Percentiles rank a stretch among this genome's conserved stretches.
phyloP scores from a whole-genome alignment of 2,113 vertebrate genomes.

The Datnioides undecimradiatus region DNA sequence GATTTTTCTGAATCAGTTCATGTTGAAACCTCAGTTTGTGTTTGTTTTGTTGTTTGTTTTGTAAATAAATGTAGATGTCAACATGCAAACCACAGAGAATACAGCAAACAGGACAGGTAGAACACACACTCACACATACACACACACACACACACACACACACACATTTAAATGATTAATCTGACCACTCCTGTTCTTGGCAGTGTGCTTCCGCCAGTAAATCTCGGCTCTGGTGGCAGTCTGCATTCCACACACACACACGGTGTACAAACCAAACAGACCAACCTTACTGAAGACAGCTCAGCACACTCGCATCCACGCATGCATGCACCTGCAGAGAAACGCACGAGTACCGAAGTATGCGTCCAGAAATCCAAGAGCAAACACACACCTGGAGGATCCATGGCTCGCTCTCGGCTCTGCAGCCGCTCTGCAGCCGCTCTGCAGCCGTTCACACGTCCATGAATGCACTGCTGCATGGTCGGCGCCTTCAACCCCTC shows the following conservation, averaged over 20 bases:
- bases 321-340: constrained; percentile 65
- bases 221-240: constrained; percentile 63
- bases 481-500: no score
- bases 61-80: no score
- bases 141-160: constrained; percentile 8
- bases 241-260: constrained; percentile 55
- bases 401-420: background rate
- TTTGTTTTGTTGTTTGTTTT: no score
- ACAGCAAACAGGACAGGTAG: no score
- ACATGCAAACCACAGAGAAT: no score
- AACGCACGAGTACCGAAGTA: constrained; percentile 39
- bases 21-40: no score
- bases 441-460: background rate
- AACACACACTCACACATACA: constrained; percentile 14
- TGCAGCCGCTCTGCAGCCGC: background rate
- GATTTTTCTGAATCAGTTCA: no score
- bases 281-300: constrained; percentile 19
- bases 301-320: constrained; percentile 21
- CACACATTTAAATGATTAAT: constrained; percentile 71
- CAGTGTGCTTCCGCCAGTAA: constrained; percentile 67
- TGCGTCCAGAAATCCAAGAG: constrained; percentile 32
- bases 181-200: constrained; percentile 74
- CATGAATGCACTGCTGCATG: background rate
- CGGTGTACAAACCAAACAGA: constrained; percentile 43
- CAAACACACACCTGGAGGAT: constrained; percentile 37